Conservation (phyloP, 2,888 invertebrate genomes). For the Gastracanthus pulcherrimus region DNA sequence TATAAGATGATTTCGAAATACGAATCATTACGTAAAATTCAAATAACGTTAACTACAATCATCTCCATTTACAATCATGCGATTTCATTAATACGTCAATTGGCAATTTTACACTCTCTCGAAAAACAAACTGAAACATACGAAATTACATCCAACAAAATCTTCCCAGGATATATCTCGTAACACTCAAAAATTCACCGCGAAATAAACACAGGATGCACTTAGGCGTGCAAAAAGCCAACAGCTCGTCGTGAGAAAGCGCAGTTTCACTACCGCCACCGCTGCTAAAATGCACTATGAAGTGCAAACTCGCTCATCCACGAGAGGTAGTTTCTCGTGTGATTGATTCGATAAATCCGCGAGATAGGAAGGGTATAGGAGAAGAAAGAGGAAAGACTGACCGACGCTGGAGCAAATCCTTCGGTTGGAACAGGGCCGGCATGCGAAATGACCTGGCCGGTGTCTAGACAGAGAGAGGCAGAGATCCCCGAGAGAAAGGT, state of each 20-base stretch:
- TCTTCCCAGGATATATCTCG: background rate
- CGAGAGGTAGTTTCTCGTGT: conserved; percentile 7
- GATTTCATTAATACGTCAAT: background rate
- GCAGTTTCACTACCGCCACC: background rate
- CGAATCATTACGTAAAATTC: background rate
- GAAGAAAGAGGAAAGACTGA: background rate
- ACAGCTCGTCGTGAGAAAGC: conserved; percentile 1
- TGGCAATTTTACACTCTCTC: no score
- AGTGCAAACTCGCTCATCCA: background rate
- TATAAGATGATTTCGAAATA: background rate
- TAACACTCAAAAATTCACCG: background rate
- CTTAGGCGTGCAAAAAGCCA: background rate
- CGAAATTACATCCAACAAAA: background rate
- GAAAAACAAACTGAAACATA: background rate
- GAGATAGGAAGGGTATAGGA: background rate
- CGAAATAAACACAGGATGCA: background rate
- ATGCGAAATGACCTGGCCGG: conserved; percentile 26
- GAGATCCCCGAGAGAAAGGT: background rate
- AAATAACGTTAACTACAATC: background rate
- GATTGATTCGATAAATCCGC: conserved; percentile 50
- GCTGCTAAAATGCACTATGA: no score
- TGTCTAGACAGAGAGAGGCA: background rate
- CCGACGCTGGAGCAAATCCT: background rate
- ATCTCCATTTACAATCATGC: background rate
- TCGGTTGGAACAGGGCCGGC: background rate